These are phyloP conservation scores for Amiota mariae DNA, from an alignment of 2,888 invertebrate species.

Conservation along the genomic window DNA sequence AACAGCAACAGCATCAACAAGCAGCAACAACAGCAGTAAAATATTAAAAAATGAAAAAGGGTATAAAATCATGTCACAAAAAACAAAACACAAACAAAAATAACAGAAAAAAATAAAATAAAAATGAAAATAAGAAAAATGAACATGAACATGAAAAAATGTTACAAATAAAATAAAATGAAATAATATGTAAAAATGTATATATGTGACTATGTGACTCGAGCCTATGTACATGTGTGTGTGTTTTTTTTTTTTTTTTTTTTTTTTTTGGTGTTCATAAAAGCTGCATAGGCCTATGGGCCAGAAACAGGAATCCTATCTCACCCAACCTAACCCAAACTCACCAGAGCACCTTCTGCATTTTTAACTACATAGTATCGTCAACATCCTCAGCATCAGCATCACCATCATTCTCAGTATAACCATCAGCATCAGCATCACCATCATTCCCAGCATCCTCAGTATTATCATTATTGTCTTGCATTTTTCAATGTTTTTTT, in stretches of 20 bases:
- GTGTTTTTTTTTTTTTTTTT: background rate
- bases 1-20: no score
- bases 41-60: no score
- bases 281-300: conserved; percentile 14
- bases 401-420: no score
- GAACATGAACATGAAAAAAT: conserved; percentile 13
- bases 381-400: no score
- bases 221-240: background rate
- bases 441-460: no score
- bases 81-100: conserved; percentile 16
- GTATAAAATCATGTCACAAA: background rate
- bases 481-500: no score
- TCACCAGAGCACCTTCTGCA: no score
- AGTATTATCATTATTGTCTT: no score
- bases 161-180: conserved; percentile 25
- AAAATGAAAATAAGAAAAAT: conserved; percentile 8
- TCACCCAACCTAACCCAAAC: no score
- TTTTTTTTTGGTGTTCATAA: background rate
- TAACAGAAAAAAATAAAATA: conserved; percentile 21
- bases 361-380: no score
- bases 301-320: background rate
- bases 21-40: background rate
- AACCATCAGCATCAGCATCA: no score
- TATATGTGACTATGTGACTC: background rate
- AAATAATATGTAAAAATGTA: background rate